Conservation (phyloP, 2,888 invertebrate genomes). For the Drosophila monieri region DNA sequence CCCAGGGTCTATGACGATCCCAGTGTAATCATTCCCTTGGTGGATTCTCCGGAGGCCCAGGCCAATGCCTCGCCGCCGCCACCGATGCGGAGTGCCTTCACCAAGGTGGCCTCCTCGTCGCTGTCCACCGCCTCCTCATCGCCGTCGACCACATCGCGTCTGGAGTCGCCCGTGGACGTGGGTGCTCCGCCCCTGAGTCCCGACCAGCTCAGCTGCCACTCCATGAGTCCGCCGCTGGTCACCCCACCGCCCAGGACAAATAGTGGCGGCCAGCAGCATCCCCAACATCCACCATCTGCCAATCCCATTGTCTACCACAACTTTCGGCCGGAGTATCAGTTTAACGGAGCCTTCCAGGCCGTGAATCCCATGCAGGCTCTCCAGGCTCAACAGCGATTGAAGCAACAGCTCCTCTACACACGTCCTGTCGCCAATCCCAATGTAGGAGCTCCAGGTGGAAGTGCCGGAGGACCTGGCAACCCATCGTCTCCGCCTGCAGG, state of each 20-base stretch:
- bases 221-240: constrained; percentile 89
- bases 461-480: constrained; percentile 26
- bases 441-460: constrained; percentile 56
- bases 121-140: constrained; percentile 65
- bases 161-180: constrained; percentile 85
- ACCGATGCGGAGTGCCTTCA: constrained; percentile 90
- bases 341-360: constrained; percentile 83
- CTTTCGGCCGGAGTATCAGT: constrained; percentile 83
- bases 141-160: constrained; percentile 68
- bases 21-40: constrained; percentile 79
- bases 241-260: constrained; percentile 85
- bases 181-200: constrained; percentile 91
- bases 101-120: constrained; percentile 87
- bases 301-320: constrained; percentile 81
- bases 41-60: constrained; percentile 74
- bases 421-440: constrained; percentile 60
- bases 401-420: constrained; percentile 82
- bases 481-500: constrained; percentile 51
- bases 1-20: constrained; percentile 84
- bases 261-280: constrained; percentile 65
- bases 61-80: constrained; percentile 57
- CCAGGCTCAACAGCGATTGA: constrained; percentile 82
- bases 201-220: constrained; percentile 90
- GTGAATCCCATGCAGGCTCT: constrained; percentile 82
- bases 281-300: constrained; percentile 81